A percentile compares a stretch with the other conserved stretches of the same genome.
Conservation (phyloP, 1,140 invertebrate species). For the Monochamus saltuarius region DNA sequence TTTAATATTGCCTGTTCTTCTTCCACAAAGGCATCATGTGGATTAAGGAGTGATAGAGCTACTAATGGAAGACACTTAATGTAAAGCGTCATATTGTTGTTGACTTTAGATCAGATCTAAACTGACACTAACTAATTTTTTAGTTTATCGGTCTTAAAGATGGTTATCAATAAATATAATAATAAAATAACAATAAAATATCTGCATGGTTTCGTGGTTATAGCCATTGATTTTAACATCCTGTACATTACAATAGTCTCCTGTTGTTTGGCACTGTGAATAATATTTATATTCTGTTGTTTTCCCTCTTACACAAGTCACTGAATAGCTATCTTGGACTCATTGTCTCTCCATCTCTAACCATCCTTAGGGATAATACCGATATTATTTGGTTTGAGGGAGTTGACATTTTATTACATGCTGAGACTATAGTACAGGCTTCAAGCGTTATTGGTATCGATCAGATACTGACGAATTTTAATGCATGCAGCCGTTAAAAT, state of each 20-base stretch:
- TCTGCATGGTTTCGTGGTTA: slow-evolving; percentile 1
- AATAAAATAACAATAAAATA: slow-evolving; percentile 8
- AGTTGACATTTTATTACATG: slow-evolving; percentile 18
- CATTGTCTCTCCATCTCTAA: slow-evolving; percentile 6
- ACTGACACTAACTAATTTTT: too few species aligned
- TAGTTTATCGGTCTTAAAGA: not conserved
- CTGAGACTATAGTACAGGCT: not conserved
- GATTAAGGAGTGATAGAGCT: too few species aligned
- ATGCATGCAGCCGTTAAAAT: slow-evolving; percentile 6
- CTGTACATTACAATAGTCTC: not conserved
- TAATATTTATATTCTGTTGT: not conserved
- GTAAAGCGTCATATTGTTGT: too few species aligned
- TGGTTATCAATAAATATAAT: too few species aligned
- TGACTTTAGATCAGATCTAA: too few species aligned
- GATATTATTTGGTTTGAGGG: slow-evolving; percentile 6
- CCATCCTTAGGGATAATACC: slow-evolving; percentile 16
- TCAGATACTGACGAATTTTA: slow-evolving; percentile 8
- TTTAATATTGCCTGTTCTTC: too few species aligned
- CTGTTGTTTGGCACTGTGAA: not conserved
- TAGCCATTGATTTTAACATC: slow-evolving; percentile 9
- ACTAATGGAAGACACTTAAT: too few species aligned
- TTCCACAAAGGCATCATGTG: too few species aligned
- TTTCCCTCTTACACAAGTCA: slow-evolving; percentile 2
- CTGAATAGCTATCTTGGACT: slow-evolving; percentile 5
- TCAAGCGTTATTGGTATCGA: slow-evolving; percentile 7